phyloP scores from a whole-genome alignment of 1,140 invertebrate species.

The Meloidogyne floridensis region DNA sequence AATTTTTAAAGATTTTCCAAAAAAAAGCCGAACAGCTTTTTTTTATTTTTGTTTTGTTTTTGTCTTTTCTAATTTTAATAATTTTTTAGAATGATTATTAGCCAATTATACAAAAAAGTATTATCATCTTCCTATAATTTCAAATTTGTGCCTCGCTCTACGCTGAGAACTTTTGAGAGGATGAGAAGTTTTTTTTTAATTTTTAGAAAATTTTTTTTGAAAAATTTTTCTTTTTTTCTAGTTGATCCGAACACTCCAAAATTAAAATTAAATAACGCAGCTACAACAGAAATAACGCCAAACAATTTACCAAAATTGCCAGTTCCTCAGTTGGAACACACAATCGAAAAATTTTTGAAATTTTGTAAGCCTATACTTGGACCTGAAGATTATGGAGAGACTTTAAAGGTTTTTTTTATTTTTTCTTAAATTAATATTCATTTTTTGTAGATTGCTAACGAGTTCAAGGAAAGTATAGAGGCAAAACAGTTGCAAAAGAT shows the following conservation, averaged over 20 bases:
- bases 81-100: neutral
- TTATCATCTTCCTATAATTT: neutral
- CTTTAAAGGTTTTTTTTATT: slow-evolving; percentile 8
- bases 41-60: neutral
- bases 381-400: slow-evolving; percentile 41
- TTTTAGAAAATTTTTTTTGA: neutral
- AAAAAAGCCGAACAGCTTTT: too few species aligned
- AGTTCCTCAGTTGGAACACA: slow-evolving; percentile 42
- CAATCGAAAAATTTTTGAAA: slow-evolving; percentile 46
- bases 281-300: neutral
- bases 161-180: neutral
- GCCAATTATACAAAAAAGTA: slow-evolving; percentile 6
- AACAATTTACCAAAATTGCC: slow-evolving; percentile 26
- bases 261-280: neutral
- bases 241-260: too few species aligned
- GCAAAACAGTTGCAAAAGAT: slow-evolving; percentile 47
- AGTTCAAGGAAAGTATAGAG: slow-evolving; percentile 51
- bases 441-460: slow-evolving; percentile 36
- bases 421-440: neutral
- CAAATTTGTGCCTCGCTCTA: neutral
- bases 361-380: slow-evolving; percentile 49
- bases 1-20: too few species aligned
- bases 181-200: neutral
- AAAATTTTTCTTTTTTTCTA: neutral
- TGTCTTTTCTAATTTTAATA: neutral